These are phyloP conservation scores for Hirtodrosophila confusa DNA, from an alignment of 2,888 invertebrate species.

Conservation along the genomic window DNA sequence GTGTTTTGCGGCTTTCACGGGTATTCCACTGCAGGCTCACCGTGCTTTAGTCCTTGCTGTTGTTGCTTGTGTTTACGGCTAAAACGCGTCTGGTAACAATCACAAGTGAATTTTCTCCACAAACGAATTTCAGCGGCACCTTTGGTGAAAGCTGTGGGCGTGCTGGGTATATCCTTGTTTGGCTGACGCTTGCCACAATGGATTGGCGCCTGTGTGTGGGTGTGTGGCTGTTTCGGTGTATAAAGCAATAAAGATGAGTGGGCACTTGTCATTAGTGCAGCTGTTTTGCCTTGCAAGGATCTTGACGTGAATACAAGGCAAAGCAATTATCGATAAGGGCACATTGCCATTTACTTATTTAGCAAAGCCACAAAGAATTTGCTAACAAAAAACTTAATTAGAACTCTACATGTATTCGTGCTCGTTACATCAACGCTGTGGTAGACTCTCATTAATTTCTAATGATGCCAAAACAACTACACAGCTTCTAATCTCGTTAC, in stretches of 20 bases:
- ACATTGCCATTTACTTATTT: slow-evolving; percentile 16
- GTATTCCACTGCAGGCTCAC: slow-evolving; percentile 52
- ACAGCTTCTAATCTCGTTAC: slow-evolving; percentile 33
- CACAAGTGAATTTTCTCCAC: slow-evolving; percentile 45
- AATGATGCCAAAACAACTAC: slow-evolving; percentile 21
- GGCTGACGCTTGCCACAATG: slow-evolving; percentile 18
- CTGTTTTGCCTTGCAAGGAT: slow-evolving; percentile 44
- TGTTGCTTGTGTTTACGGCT: slow-evolving; percentile 50
- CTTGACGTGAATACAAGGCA: slow-evolving; percentile 40
- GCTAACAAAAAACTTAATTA: background rate
- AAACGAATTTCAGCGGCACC: slow-evolving; percentile 19
- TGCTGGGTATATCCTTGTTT: slow-evolving; percentile 24
- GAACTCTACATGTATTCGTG: background rate
- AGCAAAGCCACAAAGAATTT: slow-evolving; percentile 7
- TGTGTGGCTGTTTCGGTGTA: slow-evolving; percentile 3
- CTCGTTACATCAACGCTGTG: background rate
- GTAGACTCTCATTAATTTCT: slow-evolving; percentile 19
- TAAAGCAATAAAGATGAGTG: slow-evolving; percentile 73
- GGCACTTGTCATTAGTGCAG: slow-evolving; percentile 67
- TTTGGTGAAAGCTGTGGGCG: slow-evolving; percentile 2
- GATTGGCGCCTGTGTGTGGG: background rate
- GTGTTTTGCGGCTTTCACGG: slow-evolving; percentile 56
- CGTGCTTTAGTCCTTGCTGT: slow-evolving; percentile 31
- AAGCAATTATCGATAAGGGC: slow-evolving; percentile 55
- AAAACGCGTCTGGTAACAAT: slow-evolving; percentile 57